Conservation (phyloP, 2,113 vertebrate genomes). For the Gyps fulvus region DNA sequence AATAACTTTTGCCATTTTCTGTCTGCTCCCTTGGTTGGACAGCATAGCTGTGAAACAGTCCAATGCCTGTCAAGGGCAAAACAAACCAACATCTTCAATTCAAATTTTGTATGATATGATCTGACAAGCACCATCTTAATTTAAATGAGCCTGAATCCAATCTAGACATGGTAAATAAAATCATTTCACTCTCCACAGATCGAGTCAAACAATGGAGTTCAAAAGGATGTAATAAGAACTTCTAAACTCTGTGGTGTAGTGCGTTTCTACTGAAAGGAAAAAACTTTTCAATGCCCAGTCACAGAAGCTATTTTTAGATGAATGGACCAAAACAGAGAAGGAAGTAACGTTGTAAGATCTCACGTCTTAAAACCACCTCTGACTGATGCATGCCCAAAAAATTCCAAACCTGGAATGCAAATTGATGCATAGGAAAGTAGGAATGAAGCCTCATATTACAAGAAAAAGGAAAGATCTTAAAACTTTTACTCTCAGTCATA, state of each 20-base stretch:
- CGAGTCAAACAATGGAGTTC: neutral
- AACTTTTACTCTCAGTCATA: neutral
- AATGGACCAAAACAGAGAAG: neutral
- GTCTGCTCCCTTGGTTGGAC: constrained; percentile 77
- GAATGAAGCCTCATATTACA: neutral
- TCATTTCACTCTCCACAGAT: neutral
- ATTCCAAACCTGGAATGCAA: neutral
- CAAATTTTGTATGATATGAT: neutral
- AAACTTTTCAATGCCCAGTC: neutral
- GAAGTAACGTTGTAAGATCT: fast-evolving
- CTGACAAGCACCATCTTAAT: neutral
- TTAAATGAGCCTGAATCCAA: neutral
- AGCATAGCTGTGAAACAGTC: constrained; percentile 98
- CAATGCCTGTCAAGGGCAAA: constrained; percentile 78
- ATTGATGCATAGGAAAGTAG: neutral
- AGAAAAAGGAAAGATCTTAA: neutral
- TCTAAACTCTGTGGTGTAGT: neutral
- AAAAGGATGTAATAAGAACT: neutral
- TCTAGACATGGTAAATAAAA: neutral
- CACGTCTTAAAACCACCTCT: neutral
- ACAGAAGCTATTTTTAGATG: neutral
- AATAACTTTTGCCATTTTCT: constrained; percentile 90
- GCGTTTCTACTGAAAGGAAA: neutral
- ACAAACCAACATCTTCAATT: neutral
- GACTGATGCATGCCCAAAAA: neutral